These are phyloP conservation scores for Canis aureus DNA, from an alignment of 2,113 vertebrate genomes.

Conservation along the genomic window DNA sequence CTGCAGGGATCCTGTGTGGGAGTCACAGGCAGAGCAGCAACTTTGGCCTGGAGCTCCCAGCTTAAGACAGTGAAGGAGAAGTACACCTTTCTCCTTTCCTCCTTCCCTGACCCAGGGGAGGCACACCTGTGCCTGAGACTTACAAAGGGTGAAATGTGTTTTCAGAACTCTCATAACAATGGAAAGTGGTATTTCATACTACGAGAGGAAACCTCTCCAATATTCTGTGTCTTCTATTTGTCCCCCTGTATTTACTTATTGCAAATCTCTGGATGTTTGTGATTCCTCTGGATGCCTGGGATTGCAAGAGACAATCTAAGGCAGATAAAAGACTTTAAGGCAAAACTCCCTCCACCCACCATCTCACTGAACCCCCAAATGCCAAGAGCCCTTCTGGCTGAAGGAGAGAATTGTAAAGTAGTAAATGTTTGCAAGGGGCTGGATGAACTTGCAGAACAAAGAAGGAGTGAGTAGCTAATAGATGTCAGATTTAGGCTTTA, in stretches of 20 bases:
- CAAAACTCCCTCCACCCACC: background rate
- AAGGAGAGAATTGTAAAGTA: background rate
- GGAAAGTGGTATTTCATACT: background rate
- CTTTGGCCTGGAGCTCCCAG: background rate
- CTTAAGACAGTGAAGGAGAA: background rate
- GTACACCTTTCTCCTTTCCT: background rate
- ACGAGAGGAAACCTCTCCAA: background rate
- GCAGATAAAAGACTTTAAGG: background rate
- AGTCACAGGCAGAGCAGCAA: background rate
- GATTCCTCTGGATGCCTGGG: background rate
- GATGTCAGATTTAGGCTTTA: background rate
- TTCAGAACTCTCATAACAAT: background rate
- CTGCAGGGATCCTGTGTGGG: background rate
- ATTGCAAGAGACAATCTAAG: background rate
- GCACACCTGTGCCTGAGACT: too few species aligned
- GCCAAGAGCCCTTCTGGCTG: background rate
- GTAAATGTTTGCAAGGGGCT: background rate
- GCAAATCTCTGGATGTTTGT: background rate
- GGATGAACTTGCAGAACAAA: background rate
- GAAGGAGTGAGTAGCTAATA: background rate
- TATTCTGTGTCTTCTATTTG: background rate
- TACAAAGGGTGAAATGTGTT: background rate
- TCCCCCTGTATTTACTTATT: background rate
- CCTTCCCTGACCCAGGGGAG: background rate
- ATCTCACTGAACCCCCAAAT: background rate